phyloP scores from a whole-genome alignment of 1,140 invertebrate species.

The Araneus ventricosus region DNA sequence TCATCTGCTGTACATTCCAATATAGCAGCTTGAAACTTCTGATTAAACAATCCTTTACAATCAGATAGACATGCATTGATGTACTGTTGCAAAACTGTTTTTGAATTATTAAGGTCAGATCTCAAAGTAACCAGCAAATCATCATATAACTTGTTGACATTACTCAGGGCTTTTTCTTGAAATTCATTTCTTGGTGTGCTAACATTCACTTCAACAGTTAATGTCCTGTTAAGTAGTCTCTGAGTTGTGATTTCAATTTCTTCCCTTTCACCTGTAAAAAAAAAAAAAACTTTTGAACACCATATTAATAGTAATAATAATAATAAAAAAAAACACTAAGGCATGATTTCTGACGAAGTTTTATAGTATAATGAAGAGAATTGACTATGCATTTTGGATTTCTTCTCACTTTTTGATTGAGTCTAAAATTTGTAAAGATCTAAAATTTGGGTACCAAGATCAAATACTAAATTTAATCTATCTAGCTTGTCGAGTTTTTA shows the following conservation, averaged over 20 bases:
- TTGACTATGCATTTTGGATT: too few relatives aligned
- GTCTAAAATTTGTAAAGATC: too few relatives aligned
- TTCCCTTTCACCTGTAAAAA: slow-evolving; percentile 76
- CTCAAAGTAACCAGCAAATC: slow-evolving; percentile 76
- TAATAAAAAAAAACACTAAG: background rate
- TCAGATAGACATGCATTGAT: slow-evolving; percentile 89
- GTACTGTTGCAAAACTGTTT: slow-evolving; percentile 87
- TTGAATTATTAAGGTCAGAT: slow-evolving; percentile 85
- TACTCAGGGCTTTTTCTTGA: slow-evolving; percentile 90
- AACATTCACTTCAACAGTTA: slow-evolving; percentile 89
- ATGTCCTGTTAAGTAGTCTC: slow-evolving; percentile 87
- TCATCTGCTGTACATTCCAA: slow-evolving; percentile 92
- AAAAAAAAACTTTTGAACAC: too few relatives aligned
- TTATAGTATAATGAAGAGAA: too few relatives aligned
- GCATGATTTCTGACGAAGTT: too few relatives aligned
- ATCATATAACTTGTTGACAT: slow-evolving; percentile 82
- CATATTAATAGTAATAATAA: too few relatives aligned
- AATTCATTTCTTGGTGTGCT: slow-evolving; percentile 87
- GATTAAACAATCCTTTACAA: slow-evolving; percentile 77
- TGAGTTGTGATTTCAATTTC: slow-evolving; percentile 80
- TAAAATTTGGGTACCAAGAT: too few relatives aligned
- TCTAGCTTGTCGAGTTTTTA: too few relatives aligned
- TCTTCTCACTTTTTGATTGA: too few relatives aligned
- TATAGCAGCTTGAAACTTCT: slow-evolving; percentile 87
- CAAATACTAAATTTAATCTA: too few relatives aligned